Base-by-base conservation (phyloP, 2,888 invertebrate genomes). In the Cryptocheilus praepositus region DNA sequence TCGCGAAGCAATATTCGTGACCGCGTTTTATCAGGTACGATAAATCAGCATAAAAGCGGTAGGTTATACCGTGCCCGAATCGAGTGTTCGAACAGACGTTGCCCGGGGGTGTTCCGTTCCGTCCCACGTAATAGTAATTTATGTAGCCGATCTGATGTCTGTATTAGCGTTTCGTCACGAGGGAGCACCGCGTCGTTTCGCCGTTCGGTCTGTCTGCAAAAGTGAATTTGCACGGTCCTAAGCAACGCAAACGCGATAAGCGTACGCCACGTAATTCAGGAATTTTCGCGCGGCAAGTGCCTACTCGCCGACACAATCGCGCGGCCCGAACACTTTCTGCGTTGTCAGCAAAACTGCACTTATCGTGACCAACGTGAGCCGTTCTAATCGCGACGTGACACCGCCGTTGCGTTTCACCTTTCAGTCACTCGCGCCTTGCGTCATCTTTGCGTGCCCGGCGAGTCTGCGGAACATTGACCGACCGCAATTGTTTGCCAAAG, bases 11-110 rank as follows among this genome's bases (percentile, higher is more conserved):
- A 77, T 72, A 77, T 73, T 70, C 66, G 73, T 77, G 67, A 57
- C 36, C 71, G 73, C 68, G 73, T 79, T 69, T 79, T 79, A 81
- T 81, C 81, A 80, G 59, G 68, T 61, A 57, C 76, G 72, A 82
- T 83, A 82, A 80, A 83, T 82, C 81, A 78, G 79, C 69, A 73
- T 79, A 77, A 81, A 75, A 79, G 73, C 74, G 55, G 57, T 44
- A 28, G 28, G 55, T 61, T 61, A 61, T 62, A 70, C 68, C 36
- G 59, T 61, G 52, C 36, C 51, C 44, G 58, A 61, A 64, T 66
- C 64, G 65, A 61, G 60, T 56, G 58, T 22, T 60, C 69, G 55
- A 28, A 56, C 61, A 52, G 46, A 65, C 55, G 43, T 45, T 43
- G 51, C 44, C 25, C 53, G 36, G 49, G 53, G 52, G 22, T 46